phyloP scores from a whole-genome alignment of 2,113 vertebrate species.

The Takifugu bimaculatus region DNA sequence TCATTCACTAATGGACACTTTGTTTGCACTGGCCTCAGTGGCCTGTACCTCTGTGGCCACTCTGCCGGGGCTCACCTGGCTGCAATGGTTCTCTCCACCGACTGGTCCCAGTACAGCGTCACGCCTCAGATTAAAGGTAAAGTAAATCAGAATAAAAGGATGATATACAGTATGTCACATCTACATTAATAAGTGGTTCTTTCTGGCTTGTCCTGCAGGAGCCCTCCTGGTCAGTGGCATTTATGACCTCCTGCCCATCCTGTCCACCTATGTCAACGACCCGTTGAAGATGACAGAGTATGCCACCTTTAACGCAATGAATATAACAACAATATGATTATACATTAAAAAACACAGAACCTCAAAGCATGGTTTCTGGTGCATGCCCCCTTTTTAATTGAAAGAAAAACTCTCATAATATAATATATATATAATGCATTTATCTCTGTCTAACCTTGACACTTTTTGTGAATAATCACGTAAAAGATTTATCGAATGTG shows the following conservation, averaged over 20 bases:
- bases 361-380: too few relatives aligned
- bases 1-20: too few relatives aligned
- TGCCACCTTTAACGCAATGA: conserved; percentile 30
- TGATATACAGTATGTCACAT: too few relatives aligned
- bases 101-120: conserved; percentile 79
- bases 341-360: too few relatives aligned
- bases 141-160: background rate
- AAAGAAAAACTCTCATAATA: too few relatives aligned
- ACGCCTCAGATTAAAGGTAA: conserved; percentile 86
- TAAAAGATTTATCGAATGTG: too few relatives aligned
- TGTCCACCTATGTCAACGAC: conserved; percentile 80
- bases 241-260: conserved; percentile 86
- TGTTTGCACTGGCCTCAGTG: conserved; percentile 64
- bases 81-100: conserved; percentile 84
- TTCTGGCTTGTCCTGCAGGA: conserved; percentile 67
- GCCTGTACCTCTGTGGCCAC: conserved; percentile 89
- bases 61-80: conserved; percentile 91
- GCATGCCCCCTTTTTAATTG: too few relatives aligned
- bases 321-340: too few relatives aligned
- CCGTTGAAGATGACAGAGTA: conserved; percentile 83
- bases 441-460: too few relatives aligned
- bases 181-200: background rate
- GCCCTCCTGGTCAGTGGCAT: conserved; percentile 88
- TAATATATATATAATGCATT: too few relatives aligned
- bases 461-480: too few relatives aligned